A percentile compares a stretch with the other conserved stretches of the same genome.
phyloP scores from a whole-genome alignment of 2,113 vertebrate species.

The Hypocryptadius cinnamomeus region DNA sequence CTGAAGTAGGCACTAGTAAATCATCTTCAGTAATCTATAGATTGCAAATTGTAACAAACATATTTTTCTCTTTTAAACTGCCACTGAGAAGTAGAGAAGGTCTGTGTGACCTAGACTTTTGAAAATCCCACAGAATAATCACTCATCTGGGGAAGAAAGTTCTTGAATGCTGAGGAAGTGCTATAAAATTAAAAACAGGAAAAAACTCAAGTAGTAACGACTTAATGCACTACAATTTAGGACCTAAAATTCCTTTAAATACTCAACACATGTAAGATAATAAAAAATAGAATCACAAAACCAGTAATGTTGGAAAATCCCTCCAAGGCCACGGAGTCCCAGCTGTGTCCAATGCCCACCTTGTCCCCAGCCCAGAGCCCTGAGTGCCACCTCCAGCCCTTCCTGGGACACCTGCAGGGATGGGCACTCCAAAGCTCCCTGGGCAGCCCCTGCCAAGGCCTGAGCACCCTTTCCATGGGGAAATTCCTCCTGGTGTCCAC shows the following conservation, averaged over 20 bases:
- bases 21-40: not conserved
- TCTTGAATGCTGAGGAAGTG: not conserved
- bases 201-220: not conserved
- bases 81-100: not conserved
- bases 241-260: not conserved
- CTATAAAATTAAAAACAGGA: not conserved
- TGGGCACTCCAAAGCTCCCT: not conserved
- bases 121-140: not conserved
- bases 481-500: not conserved
- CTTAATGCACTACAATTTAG: not conserved
- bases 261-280: not conserved
- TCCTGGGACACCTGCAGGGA: not conserved
- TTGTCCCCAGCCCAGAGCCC: not conserved
- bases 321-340: fast-evolving
- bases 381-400: not conserved
- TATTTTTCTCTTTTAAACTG: not conserved
- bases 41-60: not conserved
- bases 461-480: not conserved
- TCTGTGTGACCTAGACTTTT: not conserved
- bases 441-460: not conserved
- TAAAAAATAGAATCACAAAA: not conserved
- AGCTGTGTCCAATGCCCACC: not conserved
- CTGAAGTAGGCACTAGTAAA: not conserved
- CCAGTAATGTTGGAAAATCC: fast-evolving
- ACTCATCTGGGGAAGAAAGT: not conserved